These are phyloP conservation scores for Holothuria scabra DNA, from an alignment of 53 echinoderm and acorn worm species.

Conservation along the genomic window DNA sequence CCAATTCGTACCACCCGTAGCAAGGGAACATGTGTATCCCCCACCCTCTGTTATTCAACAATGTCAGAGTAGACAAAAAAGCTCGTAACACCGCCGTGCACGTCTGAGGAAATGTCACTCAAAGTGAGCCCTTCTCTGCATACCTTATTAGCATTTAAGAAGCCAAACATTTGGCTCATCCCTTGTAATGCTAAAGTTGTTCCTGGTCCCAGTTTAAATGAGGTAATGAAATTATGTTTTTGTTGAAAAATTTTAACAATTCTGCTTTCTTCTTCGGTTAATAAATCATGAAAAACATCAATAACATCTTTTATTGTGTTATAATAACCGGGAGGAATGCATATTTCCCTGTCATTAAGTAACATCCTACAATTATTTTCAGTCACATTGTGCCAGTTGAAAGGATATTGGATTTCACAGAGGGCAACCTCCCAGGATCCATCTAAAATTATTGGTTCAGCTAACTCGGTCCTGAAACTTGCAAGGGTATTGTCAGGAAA, in stretches of 20 bases:
- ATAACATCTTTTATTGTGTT: too few species aligned
- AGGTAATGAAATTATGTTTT: too few species aligned
- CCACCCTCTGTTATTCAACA: constrained; percentile 57
- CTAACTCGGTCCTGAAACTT: constrained; percentile 49
- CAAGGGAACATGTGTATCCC: constrained; percentile 64
- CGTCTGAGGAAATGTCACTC: constrained; percentile 43
- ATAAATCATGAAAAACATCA: too few species aligned
- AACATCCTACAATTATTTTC: too few species aligned
- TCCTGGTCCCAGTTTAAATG: neutral
- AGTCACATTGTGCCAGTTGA: too few species aligned
- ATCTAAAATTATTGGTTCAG: constrained; percentile 42
- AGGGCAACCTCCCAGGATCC: neutral
- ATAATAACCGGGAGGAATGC: too few species aligned
- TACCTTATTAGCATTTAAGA: constrained; percentile 10
- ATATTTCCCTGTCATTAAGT: too few species aligned
- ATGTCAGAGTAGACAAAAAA: constrained; percentile 73
- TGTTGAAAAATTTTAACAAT: constrained; percentile 44
- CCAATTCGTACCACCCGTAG: constrained; percentile 47
- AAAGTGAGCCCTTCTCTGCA: constrained; percentile 13
- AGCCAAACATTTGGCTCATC: constrained; percentile 17
- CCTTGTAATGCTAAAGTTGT: neutral
- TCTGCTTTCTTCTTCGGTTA: neutral
- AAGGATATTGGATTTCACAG: too few species aligned
- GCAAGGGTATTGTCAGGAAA: constrained; percentile 65
- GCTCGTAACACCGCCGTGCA: constrained; percentile 56